phyloP scores from a whole-genome alignment of 2,797 vertebrate species.

The Nannoperca australis region DNA sequence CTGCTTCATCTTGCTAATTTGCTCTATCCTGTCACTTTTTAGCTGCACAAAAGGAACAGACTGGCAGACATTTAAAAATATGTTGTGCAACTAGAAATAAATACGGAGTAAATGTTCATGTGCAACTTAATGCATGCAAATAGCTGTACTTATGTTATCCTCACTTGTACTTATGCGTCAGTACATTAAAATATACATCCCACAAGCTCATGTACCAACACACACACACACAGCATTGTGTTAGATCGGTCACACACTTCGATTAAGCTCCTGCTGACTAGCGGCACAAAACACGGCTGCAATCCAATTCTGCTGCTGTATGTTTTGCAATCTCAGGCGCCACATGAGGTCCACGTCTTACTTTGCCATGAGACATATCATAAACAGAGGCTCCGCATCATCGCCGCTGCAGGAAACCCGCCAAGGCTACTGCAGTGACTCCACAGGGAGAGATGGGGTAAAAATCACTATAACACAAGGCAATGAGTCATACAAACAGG shows the following conservation, averaged over 20 bases:
- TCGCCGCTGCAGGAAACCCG: slow-evolving; percentile 57
- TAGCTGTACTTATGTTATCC: slow-evolving; percentile 22
- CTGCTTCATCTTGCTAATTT: slow-evolving; percentile 57
- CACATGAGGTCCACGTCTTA: slow-evolving; percentile 76
- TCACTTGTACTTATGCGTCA: slow-evolving; percentile 20
- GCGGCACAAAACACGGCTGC: slow-evolving; percentile 68
- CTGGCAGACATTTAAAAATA: slow-evolving; percentile 13
- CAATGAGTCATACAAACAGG: slow-evolving; percentile 58
- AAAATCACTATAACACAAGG: slow-evolving; percentile 27
- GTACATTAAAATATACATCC: slow-evolving; percentile 51
- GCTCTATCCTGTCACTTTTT: slow-evolving; percentile 44
- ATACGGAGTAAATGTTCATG: slow-evolving; percentile 6
- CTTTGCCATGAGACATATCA: slow-evolving; percentile 74
- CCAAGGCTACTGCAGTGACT: slow-evolving; percentile 55
- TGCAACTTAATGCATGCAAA: slow-evolving; percentile 37
- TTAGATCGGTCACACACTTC: slow-evolving; percentile 75
- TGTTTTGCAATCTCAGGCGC: slow-evolving; percentile 78
- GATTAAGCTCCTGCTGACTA: slow-evolving; percentile 81
- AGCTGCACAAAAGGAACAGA: slow-evolving; percentile 22
- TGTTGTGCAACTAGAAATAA: slow-evolving; percentile 5
- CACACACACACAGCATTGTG: slow-evolving; percentile 52
- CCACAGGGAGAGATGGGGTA: slow-evolving; percentile 30
- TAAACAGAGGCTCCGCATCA: slow-evolving; percentile 69
- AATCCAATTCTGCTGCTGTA: slow-evolving; percentile 77
- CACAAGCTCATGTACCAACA: slow-evolving; percentile 32